Evolutionary conservation across 2,797 vertebrate species (phyloP).

Genomic region (Pempheris klunzingeri): DNA sequence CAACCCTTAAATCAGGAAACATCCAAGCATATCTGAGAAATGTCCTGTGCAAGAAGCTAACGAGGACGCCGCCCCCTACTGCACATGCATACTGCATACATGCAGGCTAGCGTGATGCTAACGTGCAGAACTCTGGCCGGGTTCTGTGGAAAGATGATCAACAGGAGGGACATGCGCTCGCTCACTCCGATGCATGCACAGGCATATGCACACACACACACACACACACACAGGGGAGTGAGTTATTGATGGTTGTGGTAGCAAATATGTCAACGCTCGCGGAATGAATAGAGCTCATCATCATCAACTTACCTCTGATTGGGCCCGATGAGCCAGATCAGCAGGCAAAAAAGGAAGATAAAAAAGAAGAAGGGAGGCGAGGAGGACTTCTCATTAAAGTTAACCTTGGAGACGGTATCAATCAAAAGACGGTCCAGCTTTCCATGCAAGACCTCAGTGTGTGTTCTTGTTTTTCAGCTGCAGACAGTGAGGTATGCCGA

Average conservation of each 20-base stretch:
- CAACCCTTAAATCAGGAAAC: constrained; percentile 11
- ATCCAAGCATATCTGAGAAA: background rate
- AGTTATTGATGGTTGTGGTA: constrained; percentile 50
- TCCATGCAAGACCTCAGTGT: constrained; percentile 19
- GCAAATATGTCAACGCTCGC: constrained; percentile 58
- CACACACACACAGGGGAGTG: constrained; percentile 17
- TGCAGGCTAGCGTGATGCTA: background rate
- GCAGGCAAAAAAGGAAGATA: constrained; percentile 11
- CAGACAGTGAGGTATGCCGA: constrained; percentile 15
- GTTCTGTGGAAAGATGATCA: constrained; percentile 25
- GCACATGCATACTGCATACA: background rate
- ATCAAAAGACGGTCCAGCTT: constrained; percentile 28
- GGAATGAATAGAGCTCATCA: constrained; percentile 56
- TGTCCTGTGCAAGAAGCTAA: constrained; percentile 1
- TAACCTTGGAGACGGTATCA: constrained; percentile 44
- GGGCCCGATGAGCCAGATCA: constrained; percentile 23
- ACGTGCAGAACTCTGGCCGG: background rate
- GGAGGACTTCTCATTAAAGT: constrained; percentile 43
- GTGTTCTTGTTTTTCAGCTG: constrained; percentile 40
- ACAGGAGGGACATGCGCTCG: constrained; percentile 18
- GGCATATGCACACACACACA: constrained; percentile 14
- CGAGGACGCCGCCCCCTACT: background rate
- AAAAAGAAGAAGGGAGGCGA: constrained; percentile 12
- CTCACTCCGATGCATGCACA: background rate
- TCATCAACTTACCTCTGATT: constrained; percentile 35